These are phyloP conservation scores for Pelecanus crispus DNA, from an alignment of 2,113 vertebrate genomes.

Conservation along the genomic window DNA sequence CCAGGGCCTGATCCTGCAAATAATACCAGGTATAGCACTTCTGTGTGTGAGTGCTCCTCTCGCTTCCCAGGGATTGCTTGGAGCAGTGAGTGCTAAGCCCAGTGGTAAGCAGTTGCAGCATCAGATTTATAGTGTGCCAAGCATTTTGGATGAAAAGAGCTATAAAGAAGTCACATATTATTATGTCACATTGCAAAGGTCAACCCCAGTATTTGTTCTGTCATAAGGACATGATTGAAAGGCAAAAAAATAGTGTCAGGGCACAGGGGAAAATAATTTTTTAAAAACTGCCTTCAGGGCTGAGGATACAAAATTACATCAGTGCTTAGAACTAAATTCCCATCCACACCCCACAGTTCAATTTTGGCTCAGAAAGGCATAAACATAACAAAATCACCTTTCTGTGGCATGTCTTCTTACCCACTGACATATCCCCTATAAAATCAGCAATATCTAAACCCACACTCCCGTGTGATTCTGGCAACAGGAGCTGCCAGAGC, in stretches of 20 bases:
- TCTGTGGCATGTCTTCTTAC: conserved; percentile 36
- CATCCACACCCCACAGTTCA: conserved; percentile 31
- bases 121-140: background rate
- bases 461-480: background rate
- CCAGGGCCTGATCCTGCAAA: background rate
- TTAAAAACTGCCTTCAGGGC: conserved; percentile 29
- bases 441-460: background rate
- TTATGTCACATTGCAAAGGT: conserved; percentile 61
- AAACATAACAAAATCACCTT: conserved; percentile 47
- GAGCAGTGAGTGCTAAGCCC: background rate
- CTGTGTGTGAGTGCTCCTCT: background rate
- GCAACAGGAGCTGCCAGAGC: background rate
- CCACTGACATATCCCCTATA: conserved; percentile 17
- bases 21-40: background rate
- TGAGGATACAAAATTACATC: conserved; percentile 47
- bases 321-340: conserved; percentile 37
- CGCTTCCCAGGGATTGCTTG: background rate
- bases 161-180: conserved; percentile 64
- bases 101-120: background rate
- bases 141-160: conserved; percentile 45
- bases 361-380: conserved; percentile 43
- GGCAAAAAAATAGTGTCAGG: conserved; percentile 50
- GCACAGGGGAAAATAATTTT: conserved; percentile 37
- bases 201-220: conserved; percentile 50
- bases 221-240: conserved; percentile 51